phyloP scores from a whole-genome alignment of 2,113 vertebrate genomes.

The Tretioscincus oriximinensis region DNA sequence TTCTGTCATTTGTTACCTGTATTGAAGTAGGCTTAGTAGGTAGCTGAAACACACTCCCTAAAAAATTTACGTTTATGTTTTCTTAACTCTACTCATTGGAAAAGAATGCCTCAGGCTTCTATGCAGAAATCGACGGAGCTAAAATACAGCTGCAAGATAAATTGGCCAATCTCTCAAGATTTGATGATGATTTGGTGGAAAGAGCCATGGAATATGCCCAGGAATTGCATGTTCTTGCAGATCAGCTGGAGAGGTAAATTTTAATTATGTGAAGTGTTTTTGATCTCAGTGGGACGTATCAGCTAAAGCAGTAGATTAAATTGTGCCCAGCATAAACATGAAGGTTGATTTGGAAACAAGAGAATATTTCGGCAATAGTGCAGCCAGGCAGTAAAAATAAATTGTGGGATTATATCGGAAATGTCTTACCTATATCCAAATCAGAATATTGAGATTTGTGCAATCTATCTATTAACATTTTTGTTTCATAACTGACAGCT shows the following conservation, averaged over 20 bases:
- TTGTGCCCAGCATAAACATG: neutral
- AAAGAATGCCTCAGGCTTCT: constrained; percentile 86
- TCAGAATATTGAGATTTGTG: too few species aligned
- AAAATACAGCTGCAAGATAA: constrained; percentile 77
- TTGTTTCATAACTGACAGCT: too few species aligned
- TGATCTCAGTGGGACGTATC: neutral
- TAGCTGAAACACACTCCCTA: neutral
- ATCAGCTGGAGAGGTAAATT: constrained; percentile 81
- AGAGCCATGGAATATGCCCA: constrained; percentile 79
- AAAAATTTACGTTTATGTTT: constrained; percentile 13
- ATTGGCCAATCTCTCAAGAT: constrained; percentile 79
- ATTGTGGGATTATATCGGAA: too few species aligned
- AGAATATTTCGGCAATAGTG: neutral
- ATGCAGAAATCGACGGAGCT: constrained; percentile 91
- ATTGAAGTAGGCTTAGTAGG: neutral
- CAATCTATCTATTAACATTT: too few species aligned
- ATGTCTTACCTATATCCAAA: too few species aligned
- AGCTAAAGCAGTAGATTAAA: neutral
- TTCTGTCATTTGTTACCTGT: neutral
- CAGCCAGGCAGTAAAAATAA: too few species aligned
- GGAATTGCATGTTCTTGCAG: constrained; percentile 79
- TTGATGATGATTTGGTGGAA: constrained; percentile 81
- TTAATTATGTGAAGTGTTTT: constrained; percentile 6
- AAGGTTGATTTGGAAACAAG: neutral
- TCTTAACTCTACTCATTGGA: constrained; percentile 37